Evolutionary conservation across 2,113 vertebrate species (phyloP).

Genomic region (Physeter macrocephalus): DNA sequence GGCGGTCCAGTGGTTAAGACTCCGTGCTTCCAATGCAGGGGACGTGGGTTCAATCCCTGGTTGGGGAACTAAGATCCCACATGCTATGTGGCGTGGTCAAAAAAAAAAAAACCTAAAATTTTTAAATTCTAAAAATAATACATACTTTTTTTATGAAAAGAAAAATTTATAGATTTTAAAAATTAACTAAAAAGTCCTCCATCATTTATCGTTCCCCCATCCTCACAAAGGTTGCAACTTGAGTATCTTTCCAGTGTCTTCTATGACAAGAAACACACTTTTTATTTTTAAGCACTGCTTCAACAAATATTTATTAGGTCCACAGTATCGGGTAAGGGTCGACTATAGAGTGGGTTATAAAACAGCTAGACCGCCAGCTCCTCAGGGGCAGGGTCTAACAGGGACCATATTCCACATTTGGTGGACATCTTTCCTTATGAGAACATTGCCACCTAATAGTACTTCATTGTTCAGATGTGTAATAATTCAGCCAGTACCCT

Average conservation of each 20-base stretch:
- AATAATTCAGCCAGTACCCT: not conserved
- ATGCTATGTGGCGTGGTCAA: no score
- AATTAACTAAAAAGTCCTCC: not conserved
- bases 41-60: no score
- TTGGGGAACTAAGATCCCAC: no score
- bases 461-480: not conserved
- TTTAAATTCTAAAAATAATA: not conserved
- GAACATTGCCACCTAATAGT: not conserved
- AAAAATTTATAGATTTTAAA: not conserved
- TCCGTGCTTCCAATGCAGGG: no score
- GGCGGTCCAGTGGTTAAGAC: no score
- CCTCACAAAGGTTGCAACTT: not conserved
- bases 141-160: not conserved
- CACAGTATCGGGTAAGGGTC: not conserved
- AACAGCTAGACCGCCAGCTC: not conserved
- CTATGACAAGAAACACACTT: not conserved
- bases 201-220: not conserved
- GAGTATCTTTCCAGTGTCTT: not conserved
- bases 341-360: not conserved
- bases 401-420: not conserved
- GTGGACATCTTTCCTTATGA: not conserved
- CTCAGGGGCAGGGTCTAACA: not conserved
- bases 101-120: no score
- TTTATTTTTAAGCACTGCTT: not conserved
- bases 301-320: not conserved